Conservation (phyloP, 2,113 vertebrate species). For the Martes martes region DNA sequence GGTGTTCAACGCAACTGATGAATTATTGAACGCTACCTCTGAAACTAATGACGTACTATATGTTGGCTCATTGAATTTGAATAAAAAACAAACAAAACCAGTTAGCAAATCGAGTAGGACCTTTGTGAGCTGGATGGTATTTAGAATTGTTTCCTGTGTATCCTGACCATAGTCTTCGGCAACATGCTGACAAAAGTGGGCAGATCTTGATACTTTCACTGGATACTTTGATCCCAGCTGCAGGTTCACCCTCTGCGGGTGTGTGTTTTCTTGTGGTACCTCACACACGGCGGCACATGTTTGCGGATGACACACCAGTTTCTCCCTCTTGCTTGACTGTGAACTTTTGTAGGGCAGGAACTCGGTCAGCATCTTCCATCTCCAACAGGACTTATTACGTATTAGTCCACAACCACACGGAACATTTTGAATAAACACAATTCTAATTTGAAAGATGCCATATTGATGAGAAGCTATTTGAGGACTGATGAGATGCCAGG, state of each 20-base stretch:
- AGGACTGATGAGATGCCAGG: not conserved
- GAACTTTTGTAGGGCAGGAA: not conserved
- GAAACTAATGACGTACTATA: not conserved
- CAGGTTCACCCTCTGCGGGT: accelerated
- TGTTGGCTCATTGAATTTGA: not conserved
- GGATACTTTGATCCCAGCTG: accelerated
- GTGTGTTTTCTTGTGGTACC: accelerated
- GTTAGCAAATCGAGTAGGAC: not conserved
- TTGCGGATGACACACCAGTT: accelerated
- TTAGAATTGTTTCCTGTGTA: not conserved
- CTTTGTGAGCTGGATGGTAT: not conserved
- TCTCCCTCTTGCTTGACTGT: not conserved
- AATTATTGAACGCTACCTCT: not conserved
- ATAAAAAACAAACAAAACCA: not conserved
- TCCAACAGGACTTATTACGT: accelerated
- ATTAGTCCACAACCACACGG: accelerated
- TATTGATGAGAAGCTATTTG: not conserved
- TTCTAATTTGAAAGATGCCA: not conserved
- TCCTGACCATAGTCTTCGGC: not conserved
- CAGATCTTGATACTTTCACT: not conserved
- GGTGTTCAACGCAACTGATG: not conserved
- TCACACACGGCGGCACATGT: accelerated
- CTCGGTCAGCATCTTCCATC: not conserved
- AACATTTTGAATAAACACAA: not conserved
- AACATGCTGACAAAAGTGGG: accelerated